These are phyloP conservation scores for Carapus acus DNA, from an alignment of 2,797 vertebrate genomes.

Conservation along the genomic window DNA sequence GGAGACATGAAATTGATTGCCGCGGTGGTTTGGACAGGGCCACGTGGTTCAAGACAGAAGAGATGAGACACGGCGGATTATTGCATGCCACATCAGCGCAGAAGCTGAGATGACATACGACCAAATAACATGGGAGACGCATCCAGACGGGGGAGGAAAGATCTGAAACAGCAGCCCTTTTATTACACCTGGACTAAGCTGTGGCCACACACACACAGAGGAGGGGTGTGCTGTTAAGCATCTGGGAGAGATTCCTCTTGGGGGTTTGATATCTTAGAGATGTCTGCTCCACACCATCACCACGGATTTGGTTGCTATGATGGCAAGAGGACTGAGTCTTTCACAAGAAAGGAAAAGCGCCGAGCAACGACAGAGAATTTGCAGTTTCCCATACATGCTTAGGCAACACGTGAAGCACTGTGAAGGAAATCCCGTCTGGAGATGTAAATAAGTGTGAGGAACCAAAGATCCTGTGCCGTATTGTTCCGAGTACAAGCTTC, in stretches of 20 bases:
- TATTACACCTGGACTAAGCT: neutral
- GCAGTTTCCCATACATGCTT: constrained; percentile 2
- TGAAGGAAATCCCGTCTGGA: constrained; percentile 1
- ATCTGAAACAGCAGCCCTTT: constrained; percentile 25
- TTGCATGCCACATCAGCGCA: constrained; percentile 11
- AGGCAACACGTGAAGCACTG: constrained; percentile 13
- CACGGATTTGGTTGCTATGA: constrained; percentile 57
- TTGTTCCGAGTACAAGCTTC: too few relatives aligned
- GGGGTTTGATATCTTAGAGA: constrained; percentile 46
- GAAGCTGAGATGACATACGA: constrained; percentile 9
- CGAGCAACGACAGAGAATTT: constrained; percentile 16
- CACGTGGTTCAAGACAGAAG: constrained; percentile 4
- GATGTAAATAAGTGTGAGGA: constrained; percentile 15
- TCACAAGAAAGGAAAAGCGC: constrained; percentile 29
- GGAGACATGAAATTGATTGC: constrained; percentile 38
- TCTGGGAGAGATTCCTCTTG: constrained; percentile 41
- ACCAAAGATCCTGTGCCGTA: too few relatives aligned
- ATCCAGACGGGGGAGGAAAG: constrained; percentile 18
- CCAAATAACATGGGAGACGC: constrained; percentile 5
- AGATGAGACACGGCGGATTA: constrained; percentile 9
- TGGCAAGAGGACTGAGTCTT: constrained; percentile 38
- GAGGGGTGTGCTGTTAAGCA: constrained; percentile 22
- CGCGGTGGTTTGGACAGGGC: constrained; percentile 21
- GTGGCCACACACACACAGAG: constrained; percentile 4
- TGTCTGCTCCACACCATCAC: constrained; percentile 36